Conservation (phyloP, 2,113 vertebrate genomes). For the Poeciliopsis turrubarensis region DNA sequence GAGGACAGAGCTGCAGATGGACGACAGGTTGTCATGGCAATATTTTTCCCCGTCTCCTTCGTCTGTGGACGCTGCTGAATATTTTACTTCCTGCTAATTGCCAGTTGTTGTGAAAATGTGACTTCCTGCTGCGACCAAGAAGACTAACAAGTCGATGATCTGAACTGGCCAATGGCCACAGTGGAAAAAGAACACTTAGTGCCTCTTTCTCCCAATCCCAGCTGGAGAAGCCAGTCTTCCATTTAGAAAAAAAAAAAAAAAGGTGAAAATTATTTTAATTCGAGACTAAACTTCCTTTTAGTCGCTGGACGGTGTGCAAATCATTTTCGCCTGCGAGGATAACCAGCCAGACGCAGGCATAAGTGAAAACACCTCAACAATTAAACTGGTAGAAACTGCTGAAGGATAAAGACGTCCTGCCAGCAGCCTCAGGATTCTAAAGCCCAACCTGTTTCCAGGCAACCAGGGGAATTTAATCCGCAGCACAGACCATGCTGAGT, state of each 20-base stretch:
- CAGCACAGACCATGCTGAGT: neutral
- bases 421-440: neutral
- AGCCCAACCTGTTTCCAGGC: conserved; percentile 10
- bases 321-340: too few species aligned
- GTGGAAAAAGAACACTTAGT: too few species aligned
- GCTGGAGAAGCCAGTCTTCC: neutral
- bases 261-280: too few species aligned
- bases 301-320: too few species aligned
- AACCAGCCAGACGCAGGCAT: too few species aligned
- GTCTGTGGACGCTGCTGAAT: neutral
- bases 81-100: neutral
- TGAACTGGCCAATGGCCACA: neutral
- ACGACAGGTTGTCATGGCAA: conserved; percentile 27
- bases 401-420: neutral
- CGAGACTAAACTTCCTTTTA: too few species aligned
- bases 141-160: too few species aligned
- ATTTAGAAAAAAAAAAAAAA: neutral
- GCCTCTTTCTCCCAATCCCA: too few species aligned
- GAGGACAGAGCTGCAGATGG: neutral
- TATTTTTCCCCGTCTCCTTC: neutral
- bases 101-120: neutral
- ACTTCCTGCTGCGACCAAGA: neutral
- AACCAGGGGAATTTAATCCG: neutral
- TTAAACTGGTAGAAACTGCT: neutral
- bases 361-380: neutral